Percentiles rank a stretch among this genome's conserved stretches.
phyloP scores from a whole-genome alignment of 2,888 invertebrate genomes.

The Synergus laeviventris region DNA sequence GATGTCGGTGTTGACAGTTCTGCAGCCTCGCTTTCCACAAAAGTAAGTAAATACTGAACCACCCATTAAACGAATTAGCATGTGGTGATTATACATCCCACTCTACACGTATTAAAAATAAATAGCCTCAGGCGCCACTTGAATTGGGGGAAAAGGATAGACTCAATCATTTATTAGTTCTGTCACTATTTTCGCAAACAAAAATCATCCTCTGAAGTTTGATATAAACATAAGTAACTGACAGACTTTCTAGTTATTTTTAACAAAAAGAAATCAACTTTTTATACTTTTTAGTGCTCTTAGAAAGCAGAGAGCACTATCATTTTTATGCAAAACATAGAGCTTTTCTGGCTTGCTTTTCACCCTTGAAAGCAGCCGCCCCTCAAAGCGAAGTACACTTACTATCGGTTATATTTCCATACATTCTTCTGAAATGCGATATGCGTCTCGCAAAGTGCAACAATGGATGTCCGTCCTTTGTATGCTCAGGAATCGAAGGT shows the following conservation, averaged over 20 bases:
- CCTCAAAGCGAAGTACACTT: conserved; percentile 29
- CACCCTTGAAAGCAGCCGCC: not conserved
- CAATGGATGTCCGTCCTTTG: conserved; percentile 39
- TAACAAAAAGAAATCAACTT: not conserved
- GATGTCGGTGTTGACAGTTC: conserved; percentile 55
- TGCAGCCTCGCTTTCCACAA: conserved; percentile 46
- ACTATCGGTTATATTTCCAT: conserved; percentile 37
- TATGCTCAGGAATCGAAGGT: conserved; percentile 49
- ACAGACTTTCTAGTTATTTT: too few species aligned
- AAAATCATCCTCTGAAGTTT: too few species aligned
- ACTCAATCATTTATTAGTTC: not conserved
- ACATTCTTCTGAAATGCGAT: conserved; percentile 29
- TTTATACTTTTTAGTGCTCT: not conserved
- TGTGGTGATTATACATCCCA: conserved; percentile 53
- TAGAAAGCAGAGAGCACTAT: not conserved
- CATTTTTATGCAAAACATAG: conserved; percentile 30
- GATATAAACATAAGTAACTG: too few species aligned
- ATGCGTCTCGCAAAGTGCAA: conserved; percentile 35
- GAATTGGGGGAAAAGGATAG: not conserved
- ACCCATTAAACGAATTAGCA: conserved; percentile 55
- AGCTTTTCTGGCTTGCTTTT: conserved; percentile 23
- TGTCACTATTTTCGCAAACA: too few species aligned
- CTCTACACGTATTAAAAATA: conserved; percentile 21
- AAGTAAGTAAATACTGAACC: conserved; percentile 49
- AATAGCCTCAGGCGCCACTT: conserved; percentile 6